Conservation (phyloP, 2,888 invertebrate species). For the Drosophila birchii region DNA sequence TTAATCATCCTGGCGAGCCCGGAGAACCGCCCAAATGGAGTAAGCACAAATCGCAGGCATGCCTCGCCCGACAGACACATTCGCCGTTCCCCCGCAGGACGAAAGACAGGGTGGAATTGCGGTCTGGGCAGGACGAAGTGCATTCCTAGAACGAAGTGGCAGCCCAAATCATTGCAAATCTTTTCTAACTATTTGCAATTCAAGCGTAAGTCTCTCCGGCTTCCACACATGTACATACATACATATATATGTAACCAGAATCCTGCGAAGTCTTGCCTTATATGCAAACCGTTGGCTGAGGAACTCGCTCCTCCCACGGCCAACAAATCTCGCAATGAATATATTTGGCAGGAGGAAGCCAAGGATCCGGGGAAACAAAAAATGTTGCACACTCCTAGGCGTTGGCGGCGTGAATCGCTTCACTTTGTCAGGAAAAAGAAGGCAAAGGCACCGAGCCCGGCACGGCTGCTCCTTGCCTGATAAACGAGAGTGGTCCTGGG, state of each 20-base stretch:
- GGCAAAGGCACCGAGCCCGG: conserved; percentile 2
- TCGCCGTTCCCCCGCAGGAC: conserved; percentile 38
- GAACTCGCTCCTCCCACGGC: conserved; percentile 39
- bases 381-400: conserved; percentile 73
- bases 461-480: conserved; percentile 45
- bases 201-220: conserved; percentile 79
- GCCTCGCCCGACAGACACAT: conserved; percentile 56
- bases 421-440: conserved; percentile 34
- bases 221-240: conserved; percentile 22
- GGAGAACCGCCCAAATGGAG: conserved; percentile 71
- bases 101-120: conserved; percentile 43
- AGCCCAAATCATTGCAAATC: conserved; percentile 77
- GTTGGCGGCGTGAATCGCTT: conserved; percentile 76
- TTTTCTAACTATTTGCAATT: conserved; percentile 83
- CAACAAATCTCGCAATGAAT: conserved; percentile 83
- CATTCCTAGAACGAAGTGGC: conserved; percentile 51
- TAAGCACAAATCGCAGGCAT: conserved; percentile 73
- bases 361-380: conserved; percentile 44
- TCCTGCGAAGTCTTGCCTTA: conserved; percentile 38
- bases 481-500: conserved; percentile 66
- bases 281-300: conserved; percentile 60
- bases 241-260: conserved; percentile 1
- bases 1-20: conserved; percentile 65
- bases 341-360: conserved; percentile 74
- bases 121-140: conserved; percentile 38